These are phyloP conservation scores for Austrolebias charrua DNA, from an alignment of 2,797 vertebrate species.

Conservation along the genomic window DNA sequence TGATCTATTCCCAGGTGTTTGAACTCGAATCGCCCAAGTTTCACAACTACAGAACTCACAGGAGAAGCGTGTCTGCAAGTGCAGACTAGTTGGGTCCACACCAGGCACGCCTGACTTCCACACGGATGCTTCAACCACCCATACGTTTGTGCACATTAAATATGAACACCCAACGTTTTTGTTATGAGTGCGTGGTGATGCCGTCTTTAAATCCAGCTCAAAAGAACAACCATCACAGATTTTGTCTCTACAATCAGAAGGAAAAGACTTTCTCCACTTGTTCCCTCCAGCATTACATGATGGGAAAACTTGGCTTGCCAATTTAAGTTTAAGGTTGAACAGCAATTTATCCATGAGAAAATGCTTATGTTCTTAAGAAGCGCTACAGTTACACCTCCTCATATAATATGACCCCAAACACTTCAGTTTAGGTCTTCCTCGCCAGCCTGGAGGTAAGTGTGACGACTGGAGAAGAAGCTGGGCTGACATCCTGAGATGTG, in stretches of 20 bases:
- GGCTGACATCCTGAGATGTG: constrained; percentile 24
- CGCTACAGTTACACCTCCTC: not conserved
- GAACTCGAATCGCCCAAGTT: constrained; percentile 17
- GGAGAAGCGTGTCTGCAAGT: constrained; percentile 38
- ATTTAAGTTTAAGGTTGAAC: constrained; percentile 35
- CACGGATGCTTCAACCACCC: constrained; percentile 52
- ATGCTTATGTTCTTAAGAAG: not conserved
- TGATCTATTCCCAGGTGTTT: constrained; percentile 19
- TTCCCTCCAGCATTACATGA: constrained; percentile 33
- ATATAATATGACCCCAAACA: not conserved
- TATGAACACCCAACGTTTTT: constrained; percentile 24
- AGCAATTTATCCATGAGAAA: constrained; percentile 16
- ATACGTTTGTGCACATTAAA: constrained; percentile 42
- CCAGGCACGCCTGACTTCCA: constrained; percentile 32
- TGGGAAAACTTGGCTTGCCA: constrained; percentile 17
- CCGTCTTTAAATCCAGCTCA: constrained; percentile 32
- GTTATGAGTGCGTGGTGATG: constrained; percentile 25
- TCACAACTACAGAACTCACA: constrained; percentile 37
- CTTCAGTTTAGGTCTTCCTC: constrained; percentile 21
- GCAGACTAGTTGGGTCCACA: constrained; percentile 36
- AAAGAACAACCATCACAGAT: constrained; percentile 25
- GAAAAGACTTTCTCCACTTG: constrained; percentile 20
- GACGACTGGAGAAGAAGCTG: constrained; percentile 24
- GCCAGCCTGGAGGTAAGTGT: constrained; percentile 61
- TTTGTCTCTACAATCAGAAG: constrained; percentile 29